Conservation (phyloP, 1,140 invertebrate species). For the Ceratina calcarata region DNA sequence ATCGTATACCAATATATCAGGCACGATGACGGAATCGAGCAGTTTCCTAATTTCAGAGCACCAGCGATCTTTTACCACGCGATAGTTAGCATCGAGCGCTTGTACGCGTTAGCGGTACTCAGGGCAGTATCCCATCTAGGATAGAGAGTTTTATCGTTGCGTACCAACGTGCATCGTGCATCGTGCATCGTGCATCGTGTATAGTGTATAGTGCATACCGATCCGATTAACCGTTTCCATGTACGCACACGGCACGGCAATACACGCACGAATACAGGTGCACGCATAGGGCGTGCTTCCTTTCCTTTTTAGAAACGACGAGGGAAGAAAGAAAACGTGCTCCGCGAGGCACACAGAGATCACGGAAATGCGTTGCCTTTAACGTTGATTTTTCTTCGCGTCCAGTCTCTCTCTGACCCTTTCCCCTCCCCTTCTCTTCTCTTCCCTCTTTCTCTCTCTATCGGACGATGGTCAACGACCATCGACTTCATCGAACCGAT, state of each 20-base stretch:
- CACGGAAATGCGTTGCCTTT: constrained; percentile 69
- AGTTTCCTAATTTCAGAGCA: too few species aligned
- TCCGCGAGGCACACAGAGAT: constrained; percentile 54
- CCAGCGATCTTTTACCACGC: too few species aligned
- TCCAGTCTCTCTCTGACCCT: constrained; percentile 34
- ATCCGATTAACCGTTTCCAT: constrained; percentile 26
- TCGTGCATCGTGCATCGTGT: constrained; percentile 11
- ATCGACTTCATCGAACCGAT: constrained; percentile 64
- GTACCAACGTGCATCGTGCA: constrained; percentile 29
- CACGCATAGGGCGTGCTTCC: constrained; percentile 36
- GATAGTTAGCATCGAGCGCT: too few species aligned
- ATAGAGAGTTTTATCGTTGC: constrained; percentile 55
- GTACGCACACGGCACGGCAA: background rate
- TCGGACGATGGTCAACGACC: constrained; percentile 47
- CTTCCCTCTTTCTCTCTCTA: constrained; percentile 6
- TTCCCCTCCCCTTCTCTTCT: constrained; percentile 38
- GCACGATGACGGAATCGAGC: constrained; percentile 5
- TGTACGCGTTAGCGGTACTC: constrained; percentile 20
- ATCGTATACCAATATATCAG: constrained; percentile 32
- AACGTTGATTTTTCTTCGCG: constrained; percentile 70
- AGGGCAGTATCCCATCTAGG: constrained; percentile 67
- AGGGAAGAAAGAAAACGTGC: constrained; percentile 54
- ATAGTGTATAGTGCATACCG: constrained; percentile 22
- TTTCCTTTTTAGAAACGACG: constrained; percentile 55
- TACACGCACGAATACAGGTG: constrained; percentile 41